Base-by-base conservation (phyloP, 2,113 vertebrate species). In the Aspiorhynchus laticeps region DNA sequence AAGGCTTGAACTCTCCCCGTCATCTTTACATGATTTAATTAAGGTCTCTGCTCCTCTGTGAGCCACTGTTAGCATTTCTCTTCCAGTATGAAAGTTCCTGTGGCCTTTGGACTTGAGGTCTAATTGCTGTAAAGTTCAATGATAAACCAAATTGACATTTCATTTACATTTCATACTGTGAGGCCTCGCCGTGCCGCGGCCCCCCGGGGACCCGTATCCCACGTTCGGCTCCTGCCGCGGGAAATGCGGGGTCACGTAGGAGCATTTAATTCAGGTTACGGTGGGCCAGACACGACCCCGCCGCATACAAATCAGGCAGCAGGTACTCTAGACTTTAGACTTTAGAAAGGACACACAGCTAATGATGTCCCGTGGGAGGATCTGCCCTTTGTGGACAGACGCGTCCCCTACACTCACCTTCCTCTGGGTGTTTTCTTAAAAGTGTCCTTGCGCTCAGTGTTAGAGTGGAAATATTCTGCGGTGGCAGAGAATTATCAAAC, bases 121-220 rank as follows among this genome's bases (percentile, higher is more conserved):
- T 63, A 84, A 76, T 79, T 31, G 48, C 11, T 88, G 75, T 76
- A 56, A 88, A 81, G 85, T 86, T 82, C 65, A 77, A 38, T 10
- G n/a, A 53, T 78, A 83, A 86, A 81, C 86, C 38, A 56, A 56
- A 73, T 80, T 90, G 86, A 86, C 84, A 74, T 88, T 89, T 88
- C 21, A 77, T 88, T 81, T 89, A 51, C 73, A 84, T 85, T 15
- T 76, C 61, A 69, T 28, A 38, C 53, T 53, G 41, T 10, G 26
- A 86, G 38, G 26, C 48, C 26, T 53, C 6, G 5, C n/a, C 15
- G 1, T 77, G 10, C 33, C 21, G 4, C 7, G 12, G 61, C 31
- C 56, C 76, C 81, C 43, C 14, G 4, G 80, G 61, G 86, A 83
- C 38, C 19, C 24, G 14, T 48, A 67, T 65, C 28, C 73, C 71